These are phyloP conservation scores for Portevinia maculata DNA, from an alignment of 2,888 invertebrate genomes.

Conservation along the genomic window DNA sequence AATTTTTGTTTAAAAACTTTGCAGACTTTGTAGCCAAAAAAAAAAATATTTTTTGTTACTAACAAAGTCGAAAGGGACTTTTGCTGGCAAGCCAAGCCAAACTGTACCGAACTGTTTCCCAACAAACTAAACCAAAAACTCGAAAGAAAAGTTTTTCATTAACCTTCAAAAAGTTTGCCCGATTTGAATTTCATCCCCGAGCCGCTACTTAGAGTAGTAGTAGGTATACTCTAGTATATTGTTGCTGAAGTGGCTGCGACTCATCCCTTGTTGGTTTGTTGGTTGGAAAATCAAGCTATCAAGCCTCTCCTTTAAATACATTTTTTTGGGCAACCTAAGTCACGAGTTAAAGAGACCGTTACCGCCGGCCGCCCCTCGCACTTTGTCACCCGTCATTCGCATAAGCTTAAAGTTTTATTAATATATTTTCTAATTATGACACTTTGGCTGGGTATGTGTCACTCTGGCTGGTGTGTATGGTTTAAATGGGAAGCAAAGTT, in stretches of 20 bases:
- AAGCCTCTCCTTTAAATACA: slow-evolving; percentile 49
- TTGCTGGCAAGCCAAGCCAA: slow-evolving; percentile 70
- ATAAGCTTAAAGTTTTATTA: slow-evolving; percentile 68
- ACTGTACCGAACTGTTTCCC: slow-evolving; percentile 73
- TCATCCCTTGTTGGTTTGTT: slow-evolving; percentile 46
- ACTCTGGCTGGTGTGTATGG: slow-evolving; percentile 47
- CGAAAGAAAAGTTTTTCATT: slow-evolving; percentile 75
- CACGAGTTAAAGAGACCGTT: slow-evolving; percentile 56
- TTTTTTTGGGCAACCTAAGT: slow-evolving; percentile 48
- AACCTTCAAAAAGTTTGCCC: slow-evolving; percentile 75
- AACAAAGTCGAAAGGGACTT: slow-evolving; percentile 72
- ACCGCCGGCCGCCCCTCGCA: slow-evolving; percentile 21
- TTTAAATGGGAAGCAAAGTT: slow-evolving; percentile 52
- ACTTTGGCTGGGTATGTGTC: slow-evolving; percentile 63
- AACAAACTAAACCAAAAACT: slow-evolving; percentile 74
- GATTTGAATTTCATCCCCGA: slow-evolving; percentile 73
- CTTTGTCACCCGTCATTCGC: slow-evolving; percentile 51
- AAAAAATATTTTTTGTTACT: slow-evolving; percentile 61
- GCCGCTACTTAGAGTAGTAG: slow-evolving; percentile 64
- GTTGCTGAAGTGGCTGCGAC: slow-evolving; percentile 70
- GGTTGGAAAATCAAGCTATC: slow-evolving; percentile 29
- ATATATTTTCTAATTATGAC: slow-evolving; percentile 73
- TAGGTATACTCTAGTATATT: slow-evolving; percentile 57
- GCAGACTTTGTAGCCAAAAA: slow-evolving; percentile 68
- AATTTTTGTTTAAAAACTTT: slow-evolving; percentile 72